Conservation (phyloP, 2,797 vertebrate species). For the Carapus acus region DNA sequence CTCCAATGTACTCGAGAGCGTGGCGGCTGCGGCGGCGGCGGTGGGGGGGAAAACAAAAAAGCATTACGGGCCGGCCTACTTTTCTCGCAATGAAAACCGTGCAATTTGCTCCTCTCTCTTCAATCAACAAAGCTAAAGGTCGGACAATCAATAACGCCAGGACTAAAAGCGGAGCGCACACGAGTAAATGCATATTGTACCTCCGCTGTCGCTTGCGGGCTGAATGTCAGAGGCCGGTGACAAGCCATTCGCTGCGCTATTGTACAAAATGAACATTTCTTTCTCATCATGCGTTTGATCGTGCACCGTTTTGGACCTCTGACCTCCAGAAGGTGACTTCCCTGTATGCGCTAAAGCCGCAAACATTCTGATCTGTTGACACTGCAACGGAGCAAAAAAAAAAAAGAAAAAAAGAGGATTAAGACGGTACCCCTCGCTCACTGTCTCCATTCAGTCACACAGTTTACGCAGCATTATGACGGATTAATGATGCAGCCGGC, state of each 20-base stretch:
- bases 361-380: slow-evolving; percentile 40
- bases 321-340: neutral
- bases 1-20: slow-evolving; percentile 15
- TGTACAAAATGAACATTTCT: slow-evolving; percentile 33
- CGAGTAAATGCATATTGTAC: slow-evolving; percentile 24
- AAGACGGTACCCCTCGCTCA: slow-evolving; percentile 39
- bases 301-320: slow-evolving; percentile 15
- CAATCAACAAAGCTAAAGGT: slow-evolving; percentile 23
- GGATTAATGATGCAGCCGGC: slow-evolving; percentile 60
- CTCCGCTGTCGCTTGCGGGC: slow-evolving; percentile 23
- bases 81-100: slow-evolving; percentile 1
- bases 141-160: slow-evolving; percentile 37
- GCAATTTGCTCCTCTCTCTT: slow-evolving; percentile 26
- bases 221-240: slow-evolving; percentile 16
- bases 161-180: slow-evolving; percentile 18
- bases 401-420: slow-evolving; percentile 47
- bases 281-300: slow-evolving; percentile 21
- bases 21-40: too few relatives aligned
- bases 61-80: slow-evolving; percentile 19
- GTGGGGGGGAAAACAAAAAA: slow-evolving; percentile 32
- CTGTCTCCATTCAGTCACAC: slow-evolving; percentile 56
- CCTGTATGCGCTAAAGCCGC: slow-evolving; percentile 3
- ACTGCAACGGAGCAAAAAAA: slow-evolving; percentile 33
- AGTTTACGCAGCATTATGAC: slow-evolving; percentile 60
- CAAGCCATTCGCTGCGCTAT: slow-evolving; percentile 25